A percentile compares a stretch with the other conserved stretches of the same genome.
Evolutionary conservation across 1,140 invertebrate genomes (phyloP).

Genomic region (Drosophila ogumai): DNA sequence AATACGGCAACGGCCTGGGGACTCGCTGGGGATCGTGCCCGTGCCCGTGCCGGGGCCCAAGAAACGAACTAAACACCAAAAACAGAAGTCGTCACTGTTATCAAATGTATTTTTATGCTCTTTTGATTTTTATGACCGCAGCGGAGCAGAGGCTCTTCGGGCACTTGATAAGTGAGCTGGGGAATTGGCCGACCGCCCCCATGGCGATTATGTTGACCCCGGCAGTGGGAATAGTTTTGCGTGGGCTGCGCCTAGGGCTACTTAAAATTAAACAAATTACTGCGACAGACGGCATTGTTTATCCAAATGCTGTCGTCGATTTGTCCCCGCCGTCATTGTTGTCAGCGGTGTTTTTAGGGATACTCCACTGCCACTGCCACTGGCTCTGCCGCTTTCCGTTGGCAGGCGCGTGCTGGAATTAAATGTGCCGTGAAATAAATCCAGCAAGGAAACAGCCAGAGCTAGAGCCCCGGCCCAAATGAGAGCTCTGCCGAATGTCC

Average conservation of each 20-base stretch:
- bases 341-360: slow-evolving; percentile 44
- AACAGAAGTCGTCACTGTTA: slow-evolving; percentile 68
- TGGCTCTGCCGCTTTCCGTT: slow-evolving; percentile 16
- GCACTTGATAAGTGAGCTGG: slow-evolving; percentile 70
- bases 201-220: slow-evolving; percentile 49
- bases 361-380: slow-evolving; percentile 7
- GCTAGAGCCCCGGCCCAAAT: slow-evolving; percentile 26
- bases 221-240: slow-evolving; percentile 51
- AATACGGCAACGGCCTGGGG: slow-evolving; percentile 56
- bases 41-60: not conserved
- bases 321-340: slow-evolving; percentile 58
- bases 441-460: slow-evolving; percentile 40
- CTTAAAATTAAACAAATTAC: slow-evolving; percentile 83
- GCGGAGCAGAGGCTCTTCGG: slow-evolving; percentile 59
- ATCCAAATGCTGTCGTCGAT: slow-evolving; percentile 65
- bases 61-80: slow-evolving; percentile 59
- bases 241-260: slow-evolving; percentile 45
- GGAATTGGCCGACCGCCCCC: slow-evolving; percentile 40
- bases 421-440: slow-evolving; percentile 82
- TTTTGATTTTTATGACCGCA: slow-evolving; percentile 81
- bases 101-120: slow-evolving; percentile 84
- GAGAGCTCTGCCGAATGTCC: slow-evolving; percentile 50
- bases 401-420: slow-evolving; percentile 72
- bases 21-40: not conserved
- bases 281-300: slow-evolving; percentile 44